Percentiles rank a stretch among this genome's conserved stretches.
Evolutionary conservation across 2,797 vertebrate genomes (phyloP).

Genomic region (Periophthalmus magnuspinnatus): DNA sequence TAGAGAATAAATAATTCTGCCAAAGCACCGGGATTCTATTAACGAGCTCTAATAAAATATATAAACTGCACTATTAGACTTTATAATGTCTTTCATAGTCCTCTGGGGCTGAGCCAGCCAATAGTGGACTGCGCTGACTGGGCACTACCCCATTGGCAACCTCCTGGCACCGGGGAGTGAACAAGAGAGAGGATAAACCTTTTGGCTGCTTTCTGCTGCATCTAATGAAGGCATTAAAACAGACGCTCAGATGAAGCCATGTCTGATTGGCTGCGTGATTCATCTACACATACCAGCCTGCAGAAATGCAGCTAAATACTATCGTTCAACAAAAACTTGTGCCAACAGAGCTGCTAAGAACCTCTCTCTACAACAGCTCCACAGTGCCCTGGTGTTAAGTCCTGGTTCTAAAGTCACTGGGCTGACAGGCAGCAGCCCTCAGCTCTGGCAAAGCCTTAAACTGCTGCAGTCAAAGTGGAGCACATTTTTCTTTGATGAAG

Average conservation of each 20-base stretch:
- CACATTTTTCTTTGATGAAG: conserved; percentile 86
- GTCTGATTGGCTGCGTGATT: conserved; percentile 61
- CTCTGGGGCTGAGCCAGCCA: conserved; percentile 75
- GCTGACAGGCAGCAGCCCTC: conserved; percentile 24
- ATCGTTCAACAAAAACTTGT: background rate
- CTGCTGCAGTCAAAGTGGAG: conserved; percentile 68
- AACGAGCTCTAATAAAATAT: conserved; percentile 79
- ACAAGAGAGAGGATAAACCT: conserved; percentile 72
- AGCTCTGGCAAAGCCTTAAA: conserved; percentile 52
- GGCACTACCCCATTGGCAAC: conserved; percentile 77
- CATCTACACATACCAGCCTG: conserved; percentile 47
- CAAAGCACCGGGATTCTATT: conserved; percentile 72
- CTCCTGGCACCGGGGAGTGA: conserved; percentile 71
- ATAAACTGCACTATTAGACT: conserved; percentile 81
- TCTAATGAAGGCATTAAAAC: conserved; percentile 82
- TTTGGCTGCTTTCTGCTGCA: conserved; percentile 62
- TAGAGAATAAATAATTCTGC: conserved; percentile 71
- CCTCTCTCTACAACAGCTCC: conserved; percentile 24
- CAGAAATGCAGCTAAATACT: conserved; percentile 37
- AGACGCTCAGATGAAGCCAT: background rate
- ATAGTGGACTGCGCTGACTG: conserved; percentile 66
- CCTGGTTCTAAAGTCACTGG: conserved; percentile 22
- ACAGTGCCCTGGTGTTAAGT: conserved; percentile 28
- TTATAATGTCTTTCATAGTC: conserved; percentile 80
- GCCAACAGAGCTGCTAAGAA: conserved; percentile 15